Conservation (phyloP, 2,888 invertebrate genomes). For the Cerastis leucographa region DNA sequence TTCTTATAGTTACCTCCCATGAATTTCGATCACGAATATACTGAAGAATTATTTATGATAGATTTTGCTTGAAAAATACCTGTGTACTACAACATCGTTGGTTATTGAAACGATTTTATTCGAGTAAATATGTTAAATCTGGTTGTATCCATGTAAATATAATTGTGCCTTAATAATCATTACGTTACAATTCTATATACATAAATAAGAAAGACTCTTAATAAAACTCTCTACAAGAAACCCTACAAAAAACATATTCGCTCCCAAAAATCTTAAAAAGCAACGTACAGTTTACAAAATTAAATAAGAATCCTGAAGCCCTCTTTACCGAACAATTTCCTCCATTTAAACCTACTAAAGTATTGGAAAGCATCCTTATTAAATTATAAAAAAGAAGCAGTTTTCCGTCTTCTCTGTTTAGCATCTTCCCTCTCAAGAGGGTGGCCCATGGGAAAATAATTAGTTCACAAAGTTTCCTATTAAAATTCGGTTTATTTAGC, state of each 20-base stretch:
- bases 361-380: constrained; percentile 87
- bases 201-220: neutral
- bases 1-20: too few relatives aligned
- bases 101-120: neutral
- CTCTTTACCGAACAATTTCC: constrained; percentile 85
- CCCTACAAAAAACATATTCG: constrained; percentile 19
- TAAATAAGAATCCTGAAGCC: constrained; percentile 70
- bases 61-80: too few relatives aligned
- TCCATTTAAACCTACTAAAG: constrained; percentile 86
- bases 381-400: constrained; percentile 78
- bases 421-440: constrained; percentile 69
- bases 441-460: constrained; percentile 83
- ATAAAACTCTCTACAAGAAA: neutral
- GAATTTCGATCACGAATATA: too few relatives aligned
- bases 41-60: too few relatives aligned
- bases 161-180: neutral
- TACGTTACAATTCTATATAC: neutral
- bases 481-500: constrained; percentile 84
- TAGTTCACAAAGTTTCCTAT: constrained; percentile 77
- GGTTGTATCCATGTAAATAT: neutral
- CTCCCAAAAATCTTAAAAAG: constrained; percentile 46
- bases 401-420: constrained; percentile 72
- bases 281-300: constrained; percentile 52
- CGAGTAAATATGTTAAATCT: neutral
- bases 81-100: too few relatives aligned